Percentiles rank a stretch among this genome's conserved stretches.
Evolutionary conservation across 2,888 invertebrate species (phyloP).

Genomic region (Galerucella nymphaeae): DNA sequence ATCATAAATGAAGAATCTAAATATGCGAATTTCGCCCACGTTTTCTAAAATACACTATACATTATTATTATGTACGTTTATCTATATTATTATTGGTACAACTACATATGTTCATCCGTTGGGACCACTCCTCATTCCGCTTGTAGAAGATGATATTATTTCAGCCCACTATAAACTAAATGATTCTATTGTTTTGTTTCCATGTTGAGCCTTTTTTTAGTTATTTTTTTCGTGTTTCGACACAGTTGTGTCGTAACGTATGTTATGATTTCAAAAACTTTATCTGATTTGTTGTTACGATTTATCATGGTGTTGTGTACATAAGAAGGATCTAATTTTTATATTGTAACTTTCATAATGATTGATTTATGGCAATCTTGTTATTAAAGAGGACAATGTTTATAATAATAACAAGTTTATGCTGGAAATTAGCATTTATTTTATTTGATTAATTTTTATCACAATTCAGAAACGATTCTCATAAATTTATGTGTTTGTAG

Average conservation of each 20-base stretch:
- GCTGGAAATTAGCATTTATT: neutral
- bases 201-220: conserved; percentile 38
- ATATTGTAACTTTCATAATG: neutral
- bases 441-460: neutral
- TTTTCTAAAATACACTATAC: conserved; percentile 58
- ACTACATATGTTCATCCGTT: conserved; percentile 60
- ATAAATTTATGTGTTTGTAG: no score
- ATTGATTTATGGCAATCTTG: neutral
- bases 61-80: conserved; percentile 63
- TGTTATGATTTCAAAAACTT: conserved; percentile 34
- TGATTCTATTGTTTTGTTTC: conserved; percentile 52
- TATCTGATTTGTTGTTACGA: conserved; percentile 31
- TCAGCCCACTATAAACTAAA: conserved; percentile 56
- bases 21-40: conserved; percentile 63
- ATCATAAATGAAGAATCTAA: conserved; percentile 45
- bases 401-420: neutral
- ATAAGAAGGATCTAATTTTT: conserved; percentile 1
- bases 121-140: conserved; percentile 57
- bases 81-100: conserved; percentile 63
- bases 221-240: conserved; percentile 31
- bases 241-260: conserved; percentile 39
- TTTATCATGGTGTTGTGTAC: conserved; percentile 13
- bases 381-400: neutral
- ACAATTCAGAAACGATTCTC: no score
- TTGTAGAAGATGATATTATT: conserved; percentile 60